Conservation (phyloP, 2,888 invertebrate genomes). For the Mactromeris polynyma region DNA sequence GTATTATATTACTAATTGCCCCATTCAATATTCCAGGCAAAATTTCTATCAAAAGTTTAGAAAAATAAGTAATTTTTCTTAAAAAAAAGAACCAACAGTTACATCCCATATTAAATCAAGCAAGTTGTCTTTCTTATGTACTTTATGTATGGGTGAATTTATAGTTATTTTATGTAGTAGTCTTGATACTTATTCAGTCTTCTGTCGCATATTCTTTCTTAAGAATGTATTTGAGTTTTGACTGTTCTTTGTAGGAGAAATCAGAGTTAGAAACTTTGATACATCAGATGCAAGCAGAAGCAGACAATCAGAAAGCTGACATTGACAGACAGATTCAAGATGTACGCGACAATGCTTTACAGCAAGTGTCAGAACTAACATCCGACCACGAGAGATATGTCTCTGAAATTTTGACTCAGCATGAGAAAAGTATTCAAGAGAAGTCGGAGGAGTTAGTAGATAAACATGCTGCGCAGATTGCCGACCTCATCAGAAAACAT, state of each 20-base stretch:
- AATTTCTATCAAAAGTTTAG: too few species aligned
- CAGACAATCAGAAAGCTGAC: conserved; percentile 65
- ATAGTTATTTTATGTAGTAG: too few species aligned
- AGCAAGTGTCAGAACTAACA: conserved; percentile 60
- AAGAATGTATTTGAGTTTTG: too few species aligned
- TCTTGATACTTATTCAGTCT: too few species aligned
- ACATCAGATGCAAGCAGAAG: conserved; percentile 65
- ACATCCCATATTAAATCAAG: too few species aligned
- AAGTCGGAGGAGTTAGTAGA: conserved; percentile 74
- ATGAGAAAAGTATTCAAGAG: conserved; percentile 87
- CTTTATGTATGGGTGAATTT: too few species aligned
- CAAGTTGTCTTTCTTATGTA: too few species aligned
- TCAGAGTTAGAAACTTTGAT: conserved; percentile 60
- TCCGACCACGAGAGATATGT: conserved; percentile 85
- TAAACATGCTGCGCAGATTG: conserved; percentile 74
- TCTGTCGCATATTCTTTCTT: too few species aligned
- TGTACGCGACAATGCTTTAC: conserved; percentile 84
- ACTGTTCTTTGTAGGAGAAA: conserved; percentile 67
- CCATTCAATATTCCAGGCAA: too few species aligned
- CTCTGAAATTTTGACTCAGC: conserved; percentile 89
- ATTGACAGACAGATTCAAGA: conserved; percentile 86
- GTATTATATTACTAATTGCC: too few species aligned
- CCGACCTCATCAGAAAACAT: conserved; percentile 73
- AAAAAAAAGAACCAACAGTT: too few species aligned
- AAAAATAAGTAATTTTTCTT: too few species aligned